phyloP scores from a whole-genome alignment of 1,140 invertebrate species.

The Drosophila tropicalis region DNA sequence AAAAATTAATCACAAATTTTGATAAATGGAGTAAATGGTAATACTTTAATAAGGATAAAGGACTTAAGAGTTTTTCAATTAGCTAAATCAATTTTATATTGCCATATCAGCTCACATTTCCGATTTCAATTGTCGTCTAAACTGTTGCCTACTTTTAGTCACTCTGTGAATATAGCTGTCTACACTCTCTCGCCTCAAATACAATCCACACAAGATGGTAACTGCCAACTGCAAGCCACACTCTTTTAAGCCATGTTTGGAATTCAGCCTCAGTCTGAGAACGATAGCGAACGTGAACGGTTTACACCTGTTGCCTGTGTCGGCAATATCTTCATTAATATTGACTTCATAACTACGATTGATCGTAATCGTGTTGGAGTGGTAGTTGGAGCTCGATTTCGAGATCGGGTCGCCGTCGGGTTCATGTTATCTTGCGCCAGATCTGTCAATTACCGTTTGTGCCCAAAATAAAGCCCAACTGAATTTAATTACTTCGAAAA shows the following conservation, averaged over 20 bases:
- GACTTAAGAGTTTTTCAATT: too few relatives aligned
- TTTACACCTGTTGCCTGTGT: constrained; percentile 61
- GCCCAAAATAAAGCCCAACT: constrained; percentile 44
- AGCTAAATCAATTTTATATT: not conserved
- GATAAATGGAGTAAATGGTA: too few relatives aligned
- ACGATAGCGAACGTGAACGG: constrained; percentile 51
- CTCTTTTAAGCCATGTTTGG: not conserved
- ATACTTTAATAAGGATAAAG: too few relatives aligned
- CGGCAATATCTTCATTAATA: constrained; percentile 14
- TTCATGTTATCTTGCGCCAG: constrained; percentile 68
- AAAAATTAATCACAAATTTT: too few relatives aligned
- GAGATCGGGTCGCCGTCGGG: constrained; percentile 46
- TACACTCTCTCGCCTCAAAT: not conserved
- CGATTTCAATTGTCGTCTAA: not conserved
- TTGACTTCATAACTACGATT: not conserved
- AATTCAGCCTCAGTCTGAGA: constrained; percentile 41
- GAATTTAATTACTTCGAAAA: constrained; percentile 14
- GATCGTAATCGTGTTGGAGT: not conserved
- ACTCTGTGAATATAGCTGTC: not conserved
- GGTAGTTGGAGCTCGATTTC: constrained; percentile 19
- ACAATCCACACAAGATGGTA: not conserved
- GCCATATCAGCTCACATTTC: too few relatives aligned
- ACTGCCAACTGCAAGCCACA: not conserved
- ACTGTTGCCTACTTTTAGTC: not conserved
- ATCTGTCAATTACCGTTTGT: constrained; percentile 75